Base-by-base conservation (phyloP, 2,113 vertebrate genomes). In the Sinocyclocheilus rhinocerous region DNA sequence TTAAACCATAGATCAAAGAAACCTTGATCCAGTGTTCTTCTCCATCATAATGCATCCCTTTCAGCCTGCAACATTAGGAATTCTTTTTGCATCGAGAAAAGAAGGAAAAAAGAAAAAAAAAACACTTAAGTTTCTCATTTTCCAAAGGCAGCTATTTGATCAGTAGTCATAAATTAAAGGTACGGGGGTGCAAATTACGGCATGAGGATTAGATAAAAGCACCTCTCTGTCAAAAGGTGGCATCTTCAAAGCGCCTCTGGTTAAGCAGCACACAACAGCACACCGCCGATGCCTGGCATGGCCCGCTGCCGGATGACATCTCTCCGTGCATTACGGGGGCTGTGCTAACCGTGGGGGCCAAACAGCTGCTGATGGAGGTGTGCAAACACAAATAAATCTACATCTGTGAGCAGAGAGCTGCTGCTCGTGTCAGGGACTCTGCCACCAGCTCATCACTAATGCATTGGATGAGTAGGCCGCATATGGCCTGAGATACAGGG, bases 121-220 rank as follows among this genome's bases (percentile, higher is more conserved):
- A 39, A 29, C 48, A 63, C 78, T 87, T 83, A 85, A 84, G 69
- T 85, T 75, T 85, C 50, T 92, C 91, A 91, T 92, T 91, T 94
- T 94, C 93, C 92, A 94, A 93, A 95, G 93, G 91, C 90, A 91
- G 85, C 90, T 91, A 95, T 95, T 94, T 95, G 94, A 95, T 94
- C 94, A 94, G 94, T 93, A 94, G 94, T 94, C 94, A 93, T 94
- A 93, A 94, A 94, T 95, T 95, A 94, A 94, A 92, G 76, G 91
- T 93, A 93, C 91, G 90, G 93, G 93, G 92, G 92, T 92, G 92
- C 92, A 93, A 92, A 93, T 94, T 94, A 94, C 90, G 89, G 92
- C 92, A 86, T 86, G 88, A 90, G 92, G 91, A 92, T 94, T 89
- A 95, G 95, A 95, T 95, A 94, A 95, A 95, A 95, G 95, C 86